Evolutionary conservation across 2,113 vertebrate genomes (phyloP), one percentile per base, ranked within the genome.

Genomic region (Embiotoca jacksoni): DNA sequence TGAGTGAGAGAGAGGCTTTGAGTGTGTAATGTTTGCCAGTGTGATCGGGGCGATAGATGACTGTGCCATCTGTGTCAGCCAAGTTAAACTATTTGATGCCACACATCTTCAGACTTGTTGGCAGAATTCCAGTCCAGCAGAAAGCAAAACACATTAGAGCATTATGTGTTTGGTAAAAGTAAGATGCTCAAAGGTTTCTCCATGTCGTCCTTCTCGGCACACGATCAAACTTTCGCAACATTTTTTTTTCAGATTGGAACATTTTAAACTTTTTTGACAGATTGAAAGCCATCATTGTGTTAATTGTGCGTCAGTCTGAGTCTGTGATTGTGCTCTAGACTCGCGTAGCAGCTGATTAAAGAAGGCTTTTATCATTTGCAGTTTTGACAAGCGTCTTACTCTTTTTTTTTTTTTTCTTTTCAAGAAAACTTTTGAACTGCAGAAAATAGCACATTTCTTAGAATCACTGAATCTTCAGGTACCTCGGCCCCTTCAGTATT

Each of bases 101-200:
- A 74, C 84, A 86, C 88, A 52, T 85, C 80, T 87, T 84, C 66
- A 47, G 66, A 74, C 30, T 72, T 70, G 56, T 52, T 88, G 87
- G 77, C 74, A 0, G n/a, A 3, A 14, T 69, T 78, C 46, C 81
- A 80, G 30, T 57, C 30, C 36, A 77, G 39, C n/a, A 57, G 65
- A 23, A 23, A 56, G 37, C 9, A 57, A 64, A 59, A 69, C 5
- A 67, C 61, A 30, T 58, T 32, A 52, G 52, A 56, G 13, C 36
- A 9, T 41, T 30, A 2, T 49, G 9, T 39, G 1, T 69, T 8
- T 66, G 54, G 39, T 58, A 15, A 74, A 47, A 62, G 30, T 61
- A 23, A 53, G 11, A 71, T 57, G 15, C 30, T 67, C n/a, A 3
- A 41, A 57, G 31, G 10, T 52, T 58, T 46, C 33, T 37, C 3